These are phyloP conservation scores for Rhagologus leucostigma DNA, from an alignment of 2,113 vertebrate species.

Conservation along the genomic window DNA sequence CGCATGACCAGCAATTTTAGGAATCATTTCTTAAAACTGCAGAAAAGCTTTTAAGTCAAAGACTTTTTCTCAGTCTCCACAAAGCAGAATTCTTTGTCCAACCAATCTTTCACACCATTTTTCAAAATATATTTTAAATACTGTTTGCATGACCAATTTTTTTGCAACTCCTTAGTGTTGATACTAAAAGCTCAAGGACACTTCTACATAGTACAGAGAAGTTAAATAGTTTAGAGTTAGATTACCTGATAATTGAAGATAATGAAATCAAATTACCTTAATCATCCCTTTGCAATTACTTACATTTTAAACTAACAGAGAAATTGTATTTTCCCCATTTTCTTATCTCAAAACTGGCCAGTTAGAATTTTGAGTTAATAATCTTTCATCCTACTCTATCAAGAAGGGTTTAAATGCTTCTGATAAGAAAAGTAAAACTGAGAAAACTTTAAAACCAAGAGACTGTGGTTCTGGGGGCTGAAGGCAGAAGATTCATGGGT, in stretches of 20 bases:
- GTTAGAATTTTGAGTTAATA: background rate
- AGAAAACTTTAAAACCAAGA: background rate
- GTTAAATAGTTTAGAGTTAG: background rate
- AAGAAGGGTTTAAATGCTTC: background rate
- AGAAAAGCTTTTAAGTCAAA: background rate
- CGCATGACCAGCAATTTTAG: background rate
- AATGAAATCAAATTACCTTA: background rate
- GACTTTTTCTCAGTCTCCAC: background rate
- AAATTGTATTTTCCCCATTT: background rate
- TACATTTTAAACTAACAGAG: background rate
- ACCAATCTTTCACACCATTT: background rate
- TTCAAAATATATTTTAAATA: background rate
- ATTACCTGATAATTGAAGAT: background rate
- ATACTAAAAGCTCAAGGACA: background rate
- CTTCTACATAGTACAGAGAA: accelerated
- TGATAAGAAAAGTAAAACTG: background rate
- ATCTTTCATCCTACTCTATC: background rate
- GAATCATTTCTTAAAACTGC: background rate
- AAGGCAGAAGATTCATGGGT: constrained; percentile 41
- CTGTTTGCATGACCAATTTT: background rate
- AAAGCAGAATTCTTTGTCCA: background rate
- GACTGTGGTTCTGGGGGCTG: background rate
- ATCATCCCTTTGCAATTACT: background rate
- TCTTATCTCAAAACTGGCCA: background rate
- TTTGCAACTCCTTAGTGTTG: background rate